Percentiles rank a stretch among this genome's conserved stretches.
Conservation (phyloP, 2,888 invertebrate genomes). For the Lacanobia wlatinum region DNA sequence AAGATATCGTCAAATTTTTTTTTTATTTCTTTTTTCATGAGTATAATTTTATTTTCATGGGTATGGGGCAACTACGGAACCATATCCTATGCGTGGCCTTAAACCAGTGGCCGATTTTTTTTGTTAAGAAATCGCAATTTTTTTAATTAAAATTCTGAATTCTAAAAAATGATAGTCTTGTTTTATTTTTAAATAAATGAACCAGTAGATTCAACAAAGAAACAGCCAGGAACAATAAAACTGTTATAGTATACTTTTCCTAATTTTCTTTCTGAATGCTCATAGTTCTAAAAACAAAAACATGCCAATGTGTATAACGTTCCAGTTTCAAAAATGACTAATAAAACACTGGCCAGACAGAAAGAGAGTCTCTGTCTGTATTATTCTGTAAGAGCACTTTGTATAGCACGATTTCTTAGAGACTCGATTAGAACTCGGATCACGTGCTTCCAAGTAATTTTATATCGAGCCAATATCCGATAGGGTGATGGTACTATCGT, state of each 20-base stretch:
- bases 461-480: conserved; percentile 80
- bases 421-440: conserved; percentile 65
- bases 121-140: too few species aligned
- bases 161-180: too few species aligned
- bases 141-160: too few species aligned
- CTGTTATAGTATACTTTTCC: neutral
- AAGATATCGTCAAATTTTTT: too few species aligned
- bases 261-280: neutral
- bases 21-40: too few species aligned
- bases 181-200: neutral
- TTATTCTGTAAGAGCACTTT: conserved; percentile 54
- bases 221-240: neutral
- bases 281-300: neutral
- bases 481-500: conserved; percentile 68
- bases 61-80: too few species aligned
- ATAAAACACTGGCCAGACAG: conserved; percentile 49
- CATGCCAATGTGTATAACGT: conserved; percentile 2
- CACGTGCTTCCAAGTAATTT: conserved; percentile 77
- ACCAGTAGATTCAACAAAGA: neutral
- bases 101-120: too few species aligned
- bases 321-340: conserved; percentile 20
- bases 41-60: too few species aligned
- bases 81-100: too few species aligned
- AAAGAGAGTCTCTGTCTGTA: conserved; percentile 28
- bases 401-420: conserved; percentile 46